Conservation (phyloP, 2,797 vertebrate species). For the Podarcis lilfordi region DNA sequence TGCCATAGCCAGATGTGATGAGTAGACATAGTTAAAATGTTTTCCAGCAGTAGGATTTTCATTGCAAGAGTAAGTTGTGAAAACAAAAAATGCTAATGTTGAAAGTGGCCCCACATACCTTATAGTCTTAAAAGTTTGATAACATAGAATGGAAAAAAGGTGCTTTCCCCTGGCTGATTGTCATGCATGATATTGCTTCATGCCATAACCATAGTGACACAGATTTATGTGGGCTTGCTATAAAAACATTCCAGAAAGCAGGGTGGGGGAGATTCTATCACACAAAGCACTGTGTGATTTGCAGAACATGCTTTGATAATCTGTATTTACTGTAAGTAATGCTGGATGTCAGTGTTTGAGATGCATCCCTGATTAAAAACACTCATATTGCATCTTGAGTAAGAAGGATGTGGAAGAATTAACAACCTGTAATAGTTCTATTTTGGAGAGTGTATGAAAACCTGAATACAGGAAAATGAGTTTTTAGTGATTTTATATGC, state of each 20-base stretch:
- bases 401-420: not conserved
- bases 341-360: constrained; percentile 56
- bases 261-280: constrained; percentile 48
- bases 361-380: constrained; percentile 48
- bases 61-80: not conserved
- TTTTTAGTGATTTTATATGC: constrained; percentile 57
- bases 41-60: not conserved
- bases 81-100: not conserved
- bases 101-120: not conserved
- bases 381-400: constrained; percentile 47
- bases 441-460: constrained; percentile 46
- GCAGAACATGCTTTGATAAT: constrained; percentile 54
- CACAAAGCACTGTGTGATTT: constrained; percentile 60
- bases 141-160: constrained; percentile 47
- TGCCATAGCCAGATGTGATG: not conserved
- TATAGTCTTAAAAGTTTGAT: constrained; percentile 56
- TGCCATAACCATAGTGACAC: constrained; percentile 67
- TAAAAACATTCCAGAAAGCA: constrained; percentile 46
- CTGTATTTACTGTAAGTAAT: constrained; percentile 57
- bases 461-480: constrained; percentile 40
- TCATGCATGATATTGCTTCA: constrained; percentile 63
- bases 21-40: not conserved
- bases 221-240: constrained; percentile 59
- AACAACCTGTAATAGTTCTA: not conserved
- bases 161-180: constrained; percentile 53